Conservation (phyloP, 2,797 vertebrate species). For the Hippopotamyrus pictus region DNA sequence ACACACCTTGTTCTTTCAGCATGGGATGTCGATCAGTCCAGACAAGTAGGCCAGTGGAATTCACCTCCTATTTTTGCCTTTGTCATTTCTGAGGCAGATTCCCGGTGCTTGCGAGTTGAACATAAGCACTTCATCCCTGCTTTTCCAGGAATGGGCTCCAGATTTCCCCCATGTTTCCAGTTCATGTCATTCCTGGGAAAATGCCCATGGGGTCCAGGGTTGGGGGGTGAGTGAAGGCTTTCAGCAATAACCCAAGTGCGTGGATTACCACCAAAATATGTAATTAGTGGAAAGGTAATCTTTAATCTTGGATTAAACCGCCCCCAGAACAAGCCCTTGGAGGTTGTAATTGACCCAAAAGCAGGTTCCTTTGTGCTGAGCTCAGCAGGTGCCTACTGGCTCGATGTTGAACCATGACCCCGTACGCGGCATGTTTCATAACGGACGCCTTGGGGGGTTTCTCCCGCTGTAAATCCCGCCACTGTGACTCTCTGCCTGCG, state of each 20-base stretch:
- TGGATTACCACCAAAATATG: background rate
- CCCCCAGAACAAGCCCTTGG: background rate
- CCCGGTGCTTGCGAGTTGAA: background rate
- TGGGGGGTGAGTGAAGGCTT: background rate
- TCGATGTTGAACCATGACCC: background rate
- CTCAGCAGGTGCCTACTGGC: constrained; percentile 19
- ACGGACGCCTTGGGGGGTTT: constrained; percentile 24
- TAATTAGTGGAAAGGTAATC: background rate
- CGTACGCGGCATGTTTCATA: constrained; percentile 27
- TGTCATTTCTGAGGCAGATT: background rate
- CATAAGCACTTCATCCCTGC: background rate
- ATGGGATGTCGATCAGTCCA: background rate
- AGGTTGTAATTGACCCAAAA: background rate
- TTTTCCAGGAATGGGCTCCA: background rate
- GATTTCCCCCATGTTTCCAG: background rate
- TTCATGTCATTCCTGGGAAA: background rate
- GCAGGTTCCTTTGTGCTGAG: background rate
- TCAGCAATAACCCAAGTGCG: background rate
- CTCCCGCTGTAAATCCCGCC: constrained; percentile 39
- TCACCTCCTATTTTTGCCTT: background rate
- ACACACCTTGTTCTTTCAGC: background rate
- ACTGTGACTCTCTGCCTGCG: constrained; percentile 38
- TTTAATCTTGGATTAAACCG: constrained; percentile 5
- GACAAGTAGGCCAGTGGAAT: background rate
- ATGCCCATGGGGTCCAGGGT: background rate